Percentiles rank a stretch among this genome's conserved stretches.
Conservation (phyloP, 2,888 invertebrate genomes). For the Apeira syringaria region DNA sequence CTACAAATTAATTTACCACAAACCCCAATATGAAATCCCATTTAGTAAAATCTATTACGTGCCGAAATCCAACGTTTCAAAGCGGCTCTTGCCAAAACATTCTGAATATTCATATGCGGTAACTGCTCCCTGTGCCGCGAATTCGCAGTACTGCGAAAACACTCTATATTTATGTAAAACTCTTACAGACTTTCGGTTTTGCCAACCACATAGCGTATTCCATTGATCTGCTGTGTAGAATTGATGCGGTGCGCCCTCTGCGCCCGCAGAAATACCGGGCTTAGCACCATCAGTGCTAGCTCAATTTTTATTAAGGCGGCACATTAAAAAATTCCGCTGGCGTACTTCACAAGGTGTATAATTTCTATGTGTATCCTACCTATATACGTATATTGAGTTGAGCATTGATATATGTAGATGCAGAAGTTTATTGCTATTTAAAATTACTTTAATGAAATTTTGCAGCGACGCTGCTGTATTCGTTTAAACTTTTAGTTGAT, state of each 20-base stretch:
- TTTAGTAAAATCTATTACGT: constrained; percentile 24
- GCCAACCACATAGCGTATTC: constrained; percentile 1
- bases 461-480: constrained; percentile 2
- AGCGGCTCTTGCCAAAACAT: constrained; percentile 37
- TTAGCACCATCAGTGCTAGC: too few species aligned
- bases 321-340: constrained; percentile 13
- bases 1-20: constrained; percentile 14
- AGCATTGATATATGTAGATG: too few species aligned
- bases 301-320: too few species aligned
- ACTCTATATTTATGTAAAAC: constrained; percentile 24
- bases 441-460: constrained; percentile 15
- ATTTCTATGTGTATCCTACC: too few species aligned
- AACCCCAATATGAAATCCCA: constrained; percentile 24
- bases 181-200: constrained; percentile 7
- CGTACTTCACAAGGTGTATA: constrained; percentile 1
- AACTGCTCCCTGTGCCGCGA: constrained; percentile 23
- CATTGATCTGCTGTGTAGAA: too few species aligned
- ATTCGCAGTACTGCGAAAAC: constrained; percentile 6
- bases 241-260: too few species aligned
- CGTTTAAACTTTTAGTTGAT: constrained; percentile 19
- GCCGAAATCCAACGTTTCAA: constrained; percentile 19
- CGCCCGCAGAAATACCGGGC: too few species aligned
- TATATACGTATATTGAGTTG: too few species aligned
- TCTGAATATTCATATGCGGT: constrained; percentile 45
- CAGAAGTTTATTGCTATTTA: too few species aligned